Base-by-base conservation (phyloP, 2,797 vertebrate genomes). In the Brotula barbata region DNA sequence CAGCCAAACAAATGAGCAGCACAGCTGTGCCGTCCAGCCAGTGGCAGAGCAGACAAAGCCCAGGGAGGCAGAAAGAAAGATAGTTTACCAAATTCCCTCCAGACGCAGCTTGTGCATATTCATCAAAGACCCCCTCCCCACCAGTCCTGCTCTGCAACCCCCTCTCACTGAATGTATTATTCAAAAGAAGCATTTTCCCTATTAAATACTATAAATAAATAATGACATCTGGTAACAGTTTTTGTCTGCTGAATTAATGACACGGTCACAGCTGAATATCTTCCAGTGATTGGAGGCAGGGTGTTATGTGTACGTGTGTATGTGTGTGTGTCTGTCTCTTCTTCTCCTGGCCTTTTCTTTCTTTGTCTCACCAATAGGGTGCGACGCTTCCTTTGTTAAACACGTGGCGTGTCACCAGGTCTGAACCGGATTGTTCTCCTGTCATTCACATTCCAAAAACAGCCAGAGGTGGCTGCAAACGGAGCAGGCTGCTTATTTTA, bases 191-290 rank as follows among this genome's bases (percentile, higher is more conserved):
- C 78, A 75, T 87, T 90, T 89, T 85, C 76, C 73, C 76, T 69
- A 87, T 92, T 92, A 92, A 90, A 90, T 77, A 82, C 75, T 76
- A 85, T 89, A 86, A 90, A 91, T 91, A 90, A 92, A 84, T 90
- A 77, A 90, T 86, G 78, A 86, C 86, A 88, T 88, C 81, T 88
- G 84, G 84, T 87, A 84, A 87, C 82, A 79, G 80, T 89, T 90
- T 88, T 73, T 77, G 79, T 88, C 80, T 84, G 66, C 64, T 81
- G 84, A 85, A 86, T 82, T 84, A 88, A 85, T 85, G 84, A 80
- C 78, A 77, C 55, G 67, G 60, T 22, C 45, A 57, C 45, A 39
- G 53, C 56, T 1, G 49, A 71, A 72, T 55, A 41, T 80, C 48
- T 41, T 68, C 43, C 59, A 58, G 64, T 77, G 77, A 79, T 73